Base-by-base conservation (phyloP, 2,888 invertebrate genomes). In the Diarsia mendica region DNA sequence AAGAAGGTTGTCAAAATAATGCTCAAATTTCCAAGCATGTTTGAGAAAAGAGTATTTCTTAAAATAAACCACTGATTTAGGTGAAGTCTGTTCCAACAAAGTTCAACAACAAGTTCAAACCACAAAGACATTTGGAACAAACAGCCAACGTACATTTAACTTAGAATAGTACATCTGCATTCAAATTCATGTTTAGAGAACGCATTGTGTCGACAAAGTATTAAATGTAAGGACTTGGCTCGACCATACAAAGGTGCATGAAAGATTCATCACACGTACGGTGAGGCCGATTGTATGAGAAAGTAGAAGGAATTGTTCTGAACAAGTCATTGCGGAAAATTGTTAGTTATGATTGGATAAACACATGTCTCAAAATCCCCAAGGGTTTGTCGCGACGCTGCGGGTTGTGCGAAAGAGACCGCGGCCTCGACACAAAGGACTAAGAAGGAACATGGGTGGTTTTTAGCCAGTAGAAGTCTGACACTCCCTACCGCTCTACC, bases 141-240 rank as follows among this genome's bases (percentile, higher is more conserved):
- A 75, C n/a, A 33, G 49, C 28, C n/a, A 18, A 8, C 23, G 18
- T 69, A 69, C 49, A 77, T 55, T 51, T 3, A 64, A 67, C 44
- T 18, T 8, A 65, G 58, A 79, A 83, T 60, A 74, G n/a, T 61
- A 58, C 58, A 70, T 74, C 15, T 67, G 51, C 55, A 77, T 81
- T 72, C 51, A 68, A 81, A 79, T 74, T 39, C n/a, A 65, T 71
- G 65, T 70, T 78, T 61, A 67, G 44, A 77, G 10, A 83, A 63
- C 65, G 72, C 70, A 78, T 78, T 65, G 73, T 76, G 11, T 53
- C 53, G 9, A 70, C 76, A 70, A 83, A 73, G 64, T 60, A 75
- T 77, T 72, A 20, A 81, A 84, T 84, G 76, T 72, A 65, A 60
- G 68, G 71, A 84, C 84, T 77, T 84, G 77, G 76, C 76, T 66